Evolutionary conservation across 2,113 vertebrate species (phyloP).

Genomic region (Ginglymostoma cirratum): DNA sequence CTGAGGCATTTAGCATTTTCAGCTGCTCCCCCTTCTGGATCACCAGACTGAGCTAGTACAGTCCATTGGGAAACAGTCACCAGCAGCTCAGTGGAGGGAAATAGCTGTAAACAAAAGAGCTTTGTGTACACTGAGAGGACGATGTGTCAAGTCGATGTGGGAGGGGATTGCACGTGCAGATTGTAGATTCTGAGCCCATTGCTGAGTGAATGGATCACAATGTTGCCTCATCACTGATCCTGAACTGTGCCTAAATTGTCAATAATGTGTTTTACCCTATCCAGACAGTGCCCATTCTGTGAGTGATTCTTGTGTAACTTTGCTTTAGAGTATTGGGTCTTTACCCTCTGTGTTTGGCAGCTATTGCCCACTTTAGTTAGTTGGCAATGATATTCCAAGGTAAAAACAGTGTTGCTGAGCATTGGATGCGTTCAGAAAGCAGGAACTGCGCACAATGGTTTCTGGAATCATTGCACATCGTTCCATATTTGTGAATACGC

Average conservation of each 20-base stretch:
- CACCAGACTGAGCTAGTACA: no score
- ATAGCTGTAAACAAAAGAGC: no score
- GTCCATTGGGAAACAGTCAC: no score
- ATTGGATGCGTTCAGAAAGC: neutral
- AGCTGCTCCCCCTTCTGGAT: no score
- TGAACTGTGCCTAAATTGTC: neutral
- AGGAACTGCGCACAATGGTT: neutral
- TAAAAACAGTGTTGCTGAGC: neutral
- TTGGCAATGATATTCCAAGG: neutral
- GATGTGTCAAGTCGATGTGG: no score
- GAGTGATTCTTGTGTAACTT: neutral
- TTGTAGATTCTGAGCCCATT: neutral
- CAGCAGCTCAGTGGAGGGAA: no score
- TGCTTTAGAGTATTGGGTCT: no score
- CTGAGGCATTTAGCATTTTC: no score
- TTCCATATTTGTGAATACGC: neutral
- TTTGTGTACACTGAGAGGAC: no score
- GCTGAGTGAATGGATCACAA: neutral
- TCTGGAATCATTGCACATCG: neutral
- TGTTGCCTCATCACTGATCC: no score
- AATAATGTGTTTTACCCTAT: neutral
- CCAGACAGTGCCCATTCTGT: neutral
- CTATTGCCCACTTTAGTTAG: neutral
- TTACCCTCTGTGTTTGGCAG: neutral
- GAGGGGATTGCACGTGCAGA: neutral